Percentiles rank a stretch among this genome's conserved stretches.
phyloP scores from a whole-genome alignment of 1,140 invertebrate genomes.

The Tetragnatha versicolor region DNA sequence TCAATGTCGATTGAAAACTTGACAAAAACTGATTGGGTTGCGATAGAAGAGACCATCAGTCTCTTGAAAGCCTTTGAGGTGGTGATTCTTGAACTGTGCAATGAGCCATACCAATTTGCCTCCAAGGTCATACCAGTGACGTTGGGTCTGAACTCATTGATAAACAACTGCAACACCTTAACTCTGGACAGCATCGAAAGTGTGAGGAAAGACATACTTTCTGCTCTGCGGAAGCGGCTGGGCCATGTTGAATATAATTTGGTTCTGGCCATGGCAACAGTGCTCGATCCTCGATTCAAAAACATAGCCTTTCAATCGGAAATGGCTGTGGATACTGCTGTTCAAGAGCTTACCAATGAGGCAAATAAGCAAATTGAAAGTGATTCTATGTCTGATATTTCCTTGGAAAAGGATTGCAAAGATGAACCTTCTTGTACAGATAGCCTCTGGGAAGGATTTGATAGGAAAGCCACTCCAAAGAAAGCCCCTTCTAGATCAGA shows the following conservation, averaged over 20 bases:
- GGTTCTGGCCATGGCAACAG: slow-evolving; percentile 43
- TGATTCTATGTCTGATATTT: not conserved
- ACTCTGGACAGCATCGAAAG: slow-evolving; percentile 23
- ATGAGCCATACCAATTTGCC: slow-evolving; percentile 38
- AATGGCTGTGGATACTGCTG: slow-evolving; percentile 39
- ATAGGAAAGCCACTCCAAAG: slow-evolving; percentile 45
- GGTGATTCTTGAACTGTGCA: slow-evolving; percentile 42
- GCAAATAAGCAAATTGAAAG: slow-evolving; percentile 15
- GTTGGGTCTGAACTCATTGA: slow-evolving; percentile 26
- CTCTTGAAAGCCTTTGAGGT: slow-evolving; percentile 49
- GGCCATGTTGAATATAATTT: slow-evolving; percentile 48
- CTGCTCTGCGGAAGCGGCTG: slow-evolving; percentile 2
- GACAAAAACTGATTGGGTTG: slow-evolving; percentile 41
- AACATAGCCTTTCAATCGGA: slow-evolving; percentile 51
- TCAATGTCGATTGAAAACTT: slow-evolving; percentile 7
- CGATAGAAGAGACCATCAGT: slow-evolving; percentile 48
- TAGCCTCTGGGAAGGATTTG: slow-evolving; percentile 50
- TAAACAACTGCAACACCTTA: slow-evolving; percentile 41
- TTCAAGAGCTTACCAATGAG: slow-evolving; percentile 30
- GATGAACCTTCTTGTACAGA: slow-evolving; percentile 36
- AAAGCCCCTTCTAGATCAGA: slow-evolving; percentile 25
- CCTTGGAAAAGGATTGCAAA: not conserved
- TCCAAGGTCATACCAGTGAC: slow-evolving; percentile 48
- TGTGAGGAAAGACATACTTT: slow-evolving; percentile 31
- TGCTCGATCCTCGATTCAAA: slow-evolving; percentile 45